These are phyloP conservation scores for Dolichomitus sp. DNA, from an alignment of 2,888 invertebrate species.

Conservation along the genomic window DNA sequence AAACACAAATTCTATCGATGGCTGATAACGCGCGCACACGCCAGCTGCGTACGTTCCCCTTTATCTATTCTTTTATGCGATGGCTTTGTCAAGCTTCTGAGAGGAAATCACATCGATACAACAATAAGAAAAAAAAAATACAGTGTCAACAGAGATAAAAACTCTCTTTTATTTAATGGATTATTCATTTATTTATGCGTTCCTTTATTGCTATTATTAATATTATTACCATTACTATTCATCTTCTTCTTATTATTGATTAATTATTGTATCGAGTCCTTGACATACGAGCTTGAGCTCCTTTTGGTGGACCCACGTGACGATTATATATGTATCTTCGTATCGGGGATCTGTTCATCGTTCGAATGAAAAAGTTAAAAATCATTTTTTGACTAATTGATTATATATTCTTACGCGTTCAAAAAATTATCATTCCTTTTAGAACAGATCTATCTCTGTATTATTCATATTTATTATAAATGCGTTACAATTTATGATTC, in stretches of 20 bases:
- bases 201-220: too few species aligned
- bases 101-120: slow-evolving; percentile 42
- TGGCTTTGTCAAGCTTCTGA: slow-evolving; percentile 46
- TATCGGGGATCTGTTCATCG: neutral
- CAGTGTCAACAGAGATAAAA: neutral
- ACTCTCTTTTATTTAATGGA: neutral
- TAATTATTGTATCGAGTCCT: slow-evolving; percentile 39
- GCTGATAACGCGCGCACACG: slow-evolving; percentile 24
- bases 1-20: slow-evolving; percentile 43
- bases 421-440: too few species aligned
- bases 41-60: slow-evolving; percentile 26
- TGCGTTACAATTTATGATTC: too few species aligned
- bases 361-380: too few species aligned
- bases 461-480: too few species aligned
- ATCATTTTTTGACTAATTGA: too few species aligned
- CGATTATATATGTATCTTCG: slow-evolving; percentile 34
- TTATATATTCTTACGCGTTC: too few species aligned
- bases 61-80: slow-evolving; percentile 17
- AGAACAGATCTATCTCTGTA: too few species aligned
- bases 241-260: slow-evolving; percentile 22
- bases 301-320: slow-evolving; percentile 43
- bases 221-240: slow-evolving; percentile 5
- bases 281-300: slow-evolving; percentile 23
- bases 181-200: too few species aligned
- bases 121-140: slow-evolving; percentile 10